Base-by-base conservation (phyloP, 2,888 invertebrate genomes). In the Nomada ferruginata region DNA sequence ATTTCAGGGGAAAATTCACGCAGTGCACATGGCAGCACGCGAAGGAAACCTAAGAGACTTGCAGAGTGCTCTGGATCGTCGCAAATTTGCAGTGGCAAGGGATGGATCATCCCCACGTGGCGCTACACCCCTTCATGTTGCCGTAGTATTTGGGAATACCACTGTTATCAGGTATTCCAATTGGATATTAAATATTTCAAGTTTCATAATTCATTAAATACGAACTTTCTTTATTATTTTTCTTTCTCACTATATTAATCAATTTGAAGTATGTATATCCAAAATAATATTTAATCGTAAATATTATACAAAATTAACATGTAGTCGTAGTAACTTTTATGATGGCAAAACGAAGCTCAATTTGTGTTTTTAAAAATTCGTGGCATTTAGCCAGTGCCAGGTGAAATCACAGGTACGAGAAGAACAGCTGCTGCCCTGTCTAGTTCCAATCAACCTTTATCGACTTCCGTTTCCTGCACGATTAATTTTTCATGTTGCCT, bases 51-150 rank as follows among this genome's bases (percentile, higher is more conserved):
- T 98, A 85, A 95, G 97, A 88, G 97, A 98, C 89, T 94, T 98
- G 73, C 98, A 98, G 94, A 96, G 97, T 87, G 96, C 98, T 0
- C 94, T 98, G 90, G 97, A 98, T 94, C 95, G 98, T 86, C 96
- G 98, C 91, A 98, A 98, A 95, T 97, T 98, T 92, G 98, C 98
- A 1, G 96, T 98, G 81, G 98, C 98, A 26, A 96, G 97, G 88
- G 98, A 98, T 93, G 96, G 96, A 79, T 95, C 96, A 85, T 97
- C 97, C n/a, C 96, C 97, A 0, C 96, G 97, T 89, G 97, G 98
- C 2, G 96, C 97, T 26, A 97, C 98, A 3, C 97, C 98, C 0
- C 94, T 98, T 78, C 98, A 98, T 93, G 97, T 97, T 15, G 98
- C 98, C 1, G 96, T 97, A 0, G 94, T 97, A 82, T 97, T 97